Evolutionary conservation across 2,113 vertebrate genomes (phyloP).

Genomic region (Rostratula benghalensis): DNA sequence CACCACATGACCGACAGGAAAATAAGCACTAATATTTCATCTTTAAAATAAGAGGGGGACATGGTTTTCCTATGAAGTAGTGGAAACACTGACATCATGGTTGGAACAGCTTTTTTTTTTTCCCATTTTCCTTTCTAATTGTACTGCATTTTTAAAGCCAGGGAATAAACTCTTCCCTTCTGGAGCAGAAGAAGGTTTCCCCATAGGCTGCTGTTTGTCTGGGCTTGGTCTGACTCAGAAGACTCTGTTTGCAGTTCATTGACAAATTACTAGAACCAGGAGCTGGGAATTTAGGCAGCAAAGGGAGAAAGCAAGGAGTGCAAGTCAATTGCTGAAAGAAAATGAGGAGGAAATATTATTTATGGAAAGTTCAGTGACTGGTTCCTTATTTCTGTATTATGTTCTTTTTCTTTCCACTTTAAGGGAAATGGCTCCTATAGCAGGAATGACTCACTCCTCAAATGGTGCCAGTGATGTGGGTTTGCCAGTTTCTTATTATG

Average conservation of each 20-base stretch:
- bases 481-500: not conserved
- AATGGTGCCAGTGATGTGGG: not conserved
- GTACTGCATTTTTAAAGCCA: slow-evolving; percentile 58
- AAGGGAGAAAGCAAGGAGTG: not conserved
- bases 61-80: slow-evolving; percentile 71
- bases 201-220: slow-evolving; percentile 65
- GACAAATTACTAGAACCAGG: slow-evolving; percentile 45
- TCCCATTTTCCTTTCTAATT: slow-evolving; percentile 63
- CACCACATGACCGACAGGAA: slow-evolving; percentile 22
- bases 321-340: not conserved
- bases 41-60: slow-evolving; percentile 62
- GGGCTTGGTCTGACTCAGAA: slow-evolving; percentile 48
- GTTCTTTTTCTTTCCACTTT: slow-evolving; percentile 16
- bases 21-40: slow-evolving; percentile 62
- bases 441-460: slow-evolving; percentile 3
- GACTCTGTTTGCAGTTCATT: slow-evolving; percentile 27
- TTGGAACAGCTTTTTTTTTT: slow-evolving; percentile 62
- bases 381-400: slow-evolving; percentile 31
- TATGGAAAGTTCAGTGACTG: slow-evolving; percentile 34
- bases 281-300: slow-evolving; percentile 10
- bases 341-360: slow-evolving; percentile 11
- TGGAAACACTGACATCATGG: slow-evolving; percentile 78
- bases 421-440: slow-evolving; percentile 25
- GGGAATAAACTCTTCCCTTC: slow-evolving; percentile 62
- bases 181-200: slow-evolving; percentile 19